Conservation (phyloP, 2,888 invertebrate species). For the Eudasyphora cyanicolor region DNA sequence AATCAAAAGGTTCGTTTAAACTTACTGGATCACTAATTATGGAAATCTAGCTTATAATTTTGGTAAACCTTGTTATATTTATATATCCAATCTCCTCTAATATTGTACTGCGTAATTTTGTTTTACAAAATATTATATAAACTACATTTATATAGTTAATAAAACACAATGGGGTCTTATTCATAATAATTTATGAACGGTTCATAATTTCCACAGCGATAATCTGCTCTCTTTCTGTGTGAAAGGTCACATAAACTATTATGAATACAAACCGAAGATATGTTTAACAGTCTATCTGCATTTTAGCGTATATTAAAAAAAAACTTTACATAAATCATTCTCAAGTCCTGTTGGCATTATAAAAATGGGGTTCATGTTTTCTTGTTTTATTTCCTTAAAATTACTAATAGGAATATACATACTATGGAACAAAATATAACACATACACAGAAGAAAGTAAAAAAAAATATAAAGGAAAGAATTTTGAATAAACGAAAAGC, state of each 20-base stretch:
- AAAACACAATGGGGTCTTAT: slow-evolving; percentile 14
- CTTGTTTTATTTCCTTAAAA: slow-evolving; percentile 49
- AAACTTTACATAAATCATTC: slow-evolving; percentile 34
- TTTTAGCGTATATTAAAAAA: slow-evolving; percentile 42
- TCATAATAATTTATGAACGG: no score
- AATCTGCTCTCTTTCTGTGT: no score
- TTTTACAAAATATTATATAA: no score
- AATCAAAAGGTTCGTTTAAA: no score
- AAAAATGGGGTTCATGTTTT: slow-evolving; percentile 40
- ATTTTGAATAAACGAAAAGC: not conserved
- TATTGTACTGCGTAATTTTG: no score
- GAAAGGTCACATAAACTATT: no score
- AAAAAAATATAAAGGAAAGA: slow-evolving; percentile 40
- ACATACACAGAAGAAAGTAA: slow-evolving; percentile 36
- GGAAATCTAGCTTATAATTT: no score
- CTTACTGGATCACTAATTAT: no score
- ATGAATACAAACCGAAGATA: no score
- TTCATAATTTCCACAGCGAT: not conserved
- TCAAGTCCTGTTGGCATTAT: slow-evolving; percentile 53
- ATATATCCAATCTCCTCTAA: no score
- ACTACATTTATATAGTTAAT: not conserved
- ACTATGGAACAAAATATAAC: slow-evolving; percentile 52
- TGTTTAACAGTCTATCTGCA: slow-evolving; percentile 13
- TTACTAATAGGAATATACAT: slow-evolving; percentile 54
- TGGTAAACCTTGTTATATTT: no score